Evolutionary conservation across 2,113 vertebrate genomes (phyloP).

Genomic region (Anguilla rostrata): DNA sequence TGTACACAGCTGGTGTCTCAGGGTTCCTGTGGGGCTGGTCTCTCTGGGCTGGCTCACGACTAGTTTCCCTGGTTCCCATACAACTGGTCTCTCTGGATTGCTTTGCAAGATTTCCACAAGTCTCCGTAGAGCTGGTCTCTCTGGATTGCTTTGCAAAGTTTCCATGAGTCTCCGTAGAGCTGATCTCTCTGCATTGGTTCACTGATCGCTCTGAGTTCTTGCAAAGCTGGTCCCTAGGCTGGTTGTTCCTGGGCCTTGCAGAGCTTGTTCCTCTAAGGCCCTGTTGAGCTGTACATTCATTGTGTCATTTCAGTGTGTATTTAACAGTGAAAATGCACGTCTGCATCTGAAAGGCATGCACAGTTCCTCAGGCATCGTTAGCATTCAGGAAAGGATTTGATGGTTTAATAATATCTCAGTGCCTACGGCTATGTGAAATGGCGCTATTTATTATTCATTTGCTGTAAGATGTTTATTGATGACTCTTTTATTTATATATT

Average conservation of each 20-base stretch:
- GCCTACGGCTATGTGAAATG: constrained; percentile 36
- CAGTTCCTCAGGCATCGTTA: constrained; percentile 26
- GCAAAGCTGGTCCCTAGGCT: not conserved
- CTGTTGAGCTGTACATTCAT: not conserved
- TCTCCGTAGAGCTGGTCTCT: not conserved
- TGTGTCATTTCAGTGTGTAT: not conserved
- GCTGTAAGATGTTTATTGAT: constrained; percentile 36
- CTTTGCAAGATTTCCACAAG: no score
- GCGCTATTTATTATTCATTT: constrained; percentile 41
- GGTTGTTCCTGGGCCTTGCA: not conserved
- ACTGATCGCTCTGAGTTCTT: not conserved
- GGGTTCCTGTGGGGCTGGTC: not conserved
- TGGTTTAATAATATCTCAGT: constrained; percentile 28
- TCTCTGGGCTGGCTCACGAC: not conserved
- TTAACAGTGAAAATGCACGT: not conserved
- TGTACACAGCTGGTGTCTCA: no score
- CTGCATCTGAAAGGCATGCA: not conserved
- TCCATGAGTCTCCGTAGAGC: not conserved
- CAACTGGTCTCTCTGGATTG: not conserved
- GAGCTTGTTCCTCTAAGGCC: not conserved
- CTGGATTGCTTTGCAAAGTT: not conserved
- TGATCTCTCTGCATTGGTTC: not conserved
- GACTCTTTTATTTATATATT: constrained; percentile 28
- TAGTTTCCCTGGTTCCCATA: no score
- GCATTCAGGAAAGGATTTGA: constrained; percentile 12